Conservation (phyloP, 2,113 vertebrate genomes). For the Abramis brama region DNA sequence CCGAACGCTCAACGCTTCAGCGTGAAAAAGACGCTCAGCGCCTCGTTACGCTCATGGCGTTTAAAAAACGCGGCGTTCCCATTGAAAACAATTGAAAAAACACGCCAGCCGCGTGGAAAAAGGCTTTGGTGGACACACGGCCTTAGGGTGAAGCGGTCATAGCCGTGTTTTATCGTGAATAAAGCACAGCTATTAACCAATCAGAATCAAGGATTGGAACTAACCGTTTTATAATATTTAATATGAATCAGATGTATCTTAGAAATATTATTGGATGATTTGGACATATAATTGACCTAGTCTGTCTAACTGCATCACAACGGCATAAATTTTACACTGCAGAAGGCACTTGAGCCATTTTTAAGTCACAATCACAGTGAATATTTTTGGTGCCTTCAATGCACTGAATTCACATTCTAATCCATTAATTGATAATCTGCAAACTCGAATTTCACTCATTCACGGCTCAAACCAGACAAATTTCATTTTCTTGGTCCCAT, state of each 20-base stretch:
- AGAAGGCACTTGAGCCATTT: background rate
- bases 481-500: conserved; percentile 50
- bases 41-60: too few relatives aligned
- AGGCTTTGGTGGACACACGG: too few relatives aligned
- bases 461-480: conserved; percentile 46
- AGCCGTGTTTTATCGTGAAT: too few relatives aligned
- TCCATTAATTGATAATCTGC: conserved; percentile 45
- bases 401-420: background rate
- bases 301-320: background rate
- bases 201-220: too few relatives aligned
- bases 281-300: background rate
- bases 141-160: too few relatives aligned
- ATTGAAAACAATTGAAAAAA: too few relatives aligned
- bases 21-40: too few relatives aligned
- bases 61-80: too few relatives aligned
- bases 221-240: too few relatives aligned
- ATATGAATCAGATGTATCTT: background rate
- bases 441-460: conserved; percentile 36
- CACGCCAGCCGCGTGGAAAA: too few relatives aligned
- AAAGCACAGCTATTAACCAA: too few relatives aligned
- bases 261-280: background rate
- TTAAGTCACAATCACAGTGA: background rate
- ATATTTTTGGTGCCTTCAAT: background rate
- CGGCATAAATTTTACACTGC: background rate
- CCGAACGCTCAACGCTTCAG: too few relatives aligned